Conservation (phyloP, 2,797 vertebrate genomes). For the Phataginus tetradactyla region DNA sequence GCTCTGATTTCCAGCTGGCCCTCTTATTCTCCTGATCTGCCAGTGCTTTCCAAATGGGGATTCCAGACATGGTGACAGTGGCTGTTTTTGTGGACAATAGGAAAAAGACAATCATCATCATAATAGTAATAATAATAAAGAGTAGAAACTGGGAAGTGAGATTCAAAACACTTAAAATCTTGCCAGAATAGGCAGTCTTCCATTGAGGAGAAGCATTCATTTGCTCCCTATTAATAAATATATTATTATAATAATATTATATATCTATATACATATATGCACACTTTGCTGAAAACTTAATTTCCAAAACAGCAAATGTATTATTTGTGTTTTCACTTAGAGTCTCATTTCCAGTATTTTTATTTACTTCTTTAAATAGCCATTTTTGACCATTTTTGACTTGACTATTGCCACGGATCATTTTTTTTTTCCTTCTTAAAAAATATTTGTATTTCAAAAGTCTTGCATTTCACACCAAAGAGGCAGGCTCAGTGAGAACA, state of each 20-base stretch:
- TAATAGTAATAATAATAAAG: neutral
- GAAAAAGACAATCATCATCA: neutral
- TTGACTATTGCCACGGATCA: neutral
- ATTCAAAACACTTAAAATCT: neutral
- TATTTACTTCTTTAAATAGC: constrained; percentile 1
- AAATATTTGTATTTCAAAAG: constrained; percentile 26
- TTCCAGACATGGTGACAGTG: neutral
- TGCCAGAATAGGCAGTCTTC: neutral
- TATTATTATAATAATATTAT: neutral
- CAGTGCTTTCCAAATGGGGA: neutral
- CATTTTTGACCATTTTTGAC: neutral
- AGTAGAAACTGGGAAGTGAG: neutral
- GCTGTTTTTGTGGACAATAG: neutral
- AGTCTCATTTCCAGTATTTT: neutral
- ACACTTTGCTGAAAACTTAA: neutral
- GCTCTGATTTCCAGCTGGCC: neutral
- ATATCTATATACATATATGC: too few species aligned
- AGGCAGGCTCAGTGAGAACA: neutral
- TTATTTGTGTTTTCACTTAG: neutral
- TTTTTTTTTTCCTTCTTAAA: neutral
- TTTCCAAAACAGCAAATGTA: neutral
- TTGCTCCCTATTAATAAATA: neutral
- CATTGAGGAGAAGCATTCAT: neutral
- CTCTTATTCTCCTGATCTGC: neutral
- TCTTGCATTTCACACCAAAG: neutral